Evolutionary conservation across 2,797 vertebrate species (phyloP).

Genomic region (Trachops cirrhosus): DNA sequence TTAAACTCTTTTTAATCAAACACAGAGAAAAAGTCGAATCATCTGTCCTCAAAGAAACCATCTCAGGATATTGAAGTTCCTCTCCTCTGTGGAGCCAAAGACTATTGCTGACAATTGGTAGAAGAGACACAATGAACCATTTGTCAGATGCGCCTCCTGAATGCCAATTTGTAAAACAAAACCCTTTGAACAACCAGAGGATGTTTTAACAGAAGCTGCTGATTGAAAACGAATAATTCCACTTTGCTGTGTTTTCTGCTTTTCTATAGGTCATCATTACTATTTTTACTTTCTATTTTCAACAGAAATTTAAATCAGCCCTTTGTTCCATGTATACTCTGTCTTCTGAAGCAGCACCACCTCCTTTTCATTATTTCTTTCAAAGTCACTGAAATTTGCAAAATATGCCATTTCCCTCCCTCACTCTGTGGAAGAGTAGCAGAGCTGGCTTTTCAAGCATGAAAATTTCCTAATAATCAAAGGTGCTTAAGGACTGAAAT

Average conservation of each 20-base stretch:
- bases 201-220: constrained; percentile 70
- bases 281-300: constrained; percentile 75
- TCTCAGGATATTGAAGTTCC: constrained; percentile 30
- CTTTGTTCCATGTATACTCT: constrained; percentile 72
- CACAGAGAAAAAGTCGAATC: constrained; percentile 16
- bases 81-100: constrained; percentile 37
- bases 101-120: constrained; percentile 64
- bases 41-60: constrained; percentile 61
- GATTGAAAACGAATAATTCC: constrained; percentile 68
- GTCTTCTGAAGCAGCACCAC: constrained; percentile 61
- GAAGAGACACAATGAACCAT: constrained; percentile 63
- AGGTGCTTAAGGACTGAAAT: constrained; percentile 52
- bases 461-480: constrained; percentile 64
- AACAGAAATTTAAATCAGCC: constrained; percentile 71
- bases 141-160: constrained; percentile 58
- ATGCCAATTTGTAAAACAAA: constrained; percentile 70
- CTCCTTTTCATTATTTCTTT: constrained; percentile 72
- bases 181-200: constrained; percentile 57
- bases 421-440: constrained; percentile 66
- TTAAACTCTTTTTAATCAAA: constrained; percentile 43
- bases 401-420: constrained; percentile 59
- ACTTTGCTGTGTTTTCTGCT: constrained; percentile 58
- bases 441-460: constrained; percentile 57
- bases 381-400: constrained; percentile 60
- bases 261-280: constrained; percentile 64